phyloP scores from a whole-genome alignment of 2,888 invertebrate genomes.

The Drosophila gaucha region DNA sequence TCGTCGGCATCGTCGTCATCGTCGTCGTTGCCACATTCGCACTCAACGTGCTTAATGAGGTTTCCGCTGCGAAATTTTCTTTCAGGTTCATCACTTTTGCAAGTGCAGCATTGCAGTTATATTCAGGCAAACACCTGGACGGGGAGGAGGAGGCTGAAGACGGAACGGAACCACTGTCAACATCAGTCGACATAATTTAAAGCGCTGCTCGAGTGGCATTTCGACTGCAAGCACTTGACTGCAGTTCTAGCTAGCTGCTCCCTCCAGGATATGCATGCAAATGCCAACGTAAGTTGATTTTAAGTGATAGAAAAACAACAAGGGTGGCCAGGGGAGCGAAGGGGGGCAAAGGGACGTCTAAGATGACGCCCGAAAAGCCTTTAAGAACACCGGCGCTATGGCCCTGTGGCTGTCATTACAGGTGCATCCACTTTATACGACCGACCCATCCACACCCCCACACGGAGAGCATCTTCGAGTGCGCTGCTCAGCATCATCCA shows the following conservation, averaged over 20 bases:
- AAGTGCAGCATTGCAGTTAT: slow-evolving; percentile 67
- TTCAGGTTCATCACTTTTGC: slow-evolving; percentile 80
- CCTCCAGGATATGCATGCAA: slow-evolving; percentile 67
- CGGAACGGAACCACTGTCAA: slow-evolving; percentile 49
- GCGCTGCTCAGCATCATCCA: slow-evolving; percentile 65
- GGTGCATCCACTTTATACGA: slow-evolving; percentile 41
- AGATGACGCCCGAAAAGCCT: slow-evolving; percentile 57
- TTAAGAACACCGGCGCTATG: slow-evolving; percentile 49
- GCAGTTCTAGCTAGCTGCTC: slow-evolving; percentile 7
- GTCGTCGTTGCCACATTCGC: slow-evolving; percentile 59
- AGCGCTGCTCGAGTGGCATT: slow-evolving; percentile 74
- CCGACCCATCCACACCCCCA: slow-evolving; percentile 23
- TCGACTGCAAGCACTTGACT: slow-evolving; percentile 75
- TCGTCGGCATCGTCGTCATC: slow-evolving; percentile 14
- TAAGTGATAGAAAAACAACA: slow-evolving; percentile 80
- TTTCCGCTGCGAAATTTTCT: slow-evolving; percentile 72
- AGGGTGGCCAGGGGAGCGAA: slow-evolving; percentile 10
- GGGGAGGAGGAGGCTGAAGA: neutral
- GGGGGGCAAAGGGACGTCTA: slow-evolving; percentile 18
- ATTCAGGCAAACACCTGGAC: slow-evolving; percentile 33
- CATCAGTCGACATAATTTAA: slow-evolving; percentile 72
- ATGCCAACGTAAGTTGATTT: slow-evolving; percentile 83
- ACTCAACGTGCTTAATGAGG: slow-evolving; percentile 77
- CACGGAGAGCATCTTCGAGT: slow-evolving; percentile 55
- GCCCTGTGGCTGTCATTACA: slow-evolving; percentile 43